Evolutionary conservation across 64 coral and sea anemone species (phyloP).

Genomic region (Stylophora pistillata): DNA sequence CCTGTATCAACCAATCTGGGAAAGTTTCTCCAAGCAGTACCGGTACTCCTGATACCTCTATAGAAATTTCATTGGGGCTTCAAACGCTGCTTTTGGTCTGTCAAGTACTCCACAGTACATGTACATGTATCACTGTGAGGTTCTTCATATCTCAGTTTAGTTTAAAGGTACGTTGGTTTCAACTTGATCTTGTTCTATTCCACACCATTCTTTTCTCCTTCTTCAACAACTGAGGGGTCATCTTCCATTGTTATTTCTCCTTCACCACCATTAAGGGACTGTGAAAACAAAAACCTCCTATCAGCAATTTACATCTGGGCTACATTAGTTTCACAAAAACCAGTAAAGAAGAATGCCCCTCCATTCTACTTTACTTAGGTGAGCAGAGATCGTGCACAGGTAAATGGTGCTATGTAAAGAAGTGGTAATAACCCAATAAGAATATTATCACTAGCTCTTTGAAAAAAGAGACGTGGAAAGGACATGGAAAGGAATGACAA

Average conservation of each 20-base stretch:
- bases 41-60: not conserved
- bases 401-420: too few species aligned
- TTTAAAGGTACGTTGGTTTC: not conserved
- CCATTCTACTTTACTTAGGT: too few species aligned
- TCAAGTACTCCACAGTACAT: not conserved
- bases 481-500: too few species aligned
- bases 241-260: constrained; percentile 23
- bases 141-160: not conserved
- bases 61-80: not conserved
- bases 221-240: constrained; percentile 14
- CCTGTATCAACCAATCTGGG: not conserved
- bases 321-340: not conserved
- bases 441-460: too few species aligned
- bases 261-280: constrained; percentile 47
- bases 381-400: too few species aligned
- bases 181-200: not conserved
- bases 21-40: too few species aligned
- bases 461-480: too few species aligned
- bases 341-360: too few species aligned
- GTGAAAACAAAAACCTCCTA: not conserved
- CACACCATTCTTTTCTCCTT: constrained; percentile 40
- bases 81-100: too few species aligned
- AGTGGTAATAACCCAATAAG: too few species aligned
- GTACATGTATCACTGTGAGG: too few species aligned
- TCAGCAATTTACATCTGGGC: not conserved